Base-by-base conservation (phyloP, 2,797 vertebrate species). In the Acipenser transmontanus region DNA sequence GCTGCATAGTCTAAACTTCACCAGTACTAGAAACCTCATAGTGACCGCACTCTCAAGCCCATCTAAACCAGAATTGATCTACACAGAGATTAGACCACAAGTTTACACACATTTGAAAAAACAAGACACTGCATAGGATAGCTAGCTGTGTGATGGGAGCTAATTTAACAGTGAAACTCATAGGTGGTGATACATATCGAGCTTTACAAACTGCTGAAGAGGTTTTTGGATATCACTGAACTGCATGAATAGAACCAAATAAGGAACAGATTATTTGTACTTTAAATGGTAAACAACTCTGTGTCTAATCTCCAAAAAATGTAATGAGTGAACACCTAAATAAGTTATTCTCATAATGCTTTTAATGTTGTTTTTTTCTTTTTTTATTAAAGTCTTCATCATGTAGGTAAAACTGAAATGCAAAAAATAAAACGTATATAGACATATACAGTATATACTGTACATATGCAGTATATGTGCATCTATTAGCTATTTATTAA, bases 61-160 rank as follows among this genome's bases (percentile, higher is more conserved):
- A 66, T 47, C 63, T 59, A 61, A 64, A 70, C 65, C 64, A 63
- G 50, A 65, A 70, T 63, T 70, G 51, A 66, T 17, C 64, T 73
- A 68, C 76, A 77, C 59, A 54, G 47, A 57, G 17, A 59, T 62
- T 49, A 63, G 61, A n/a, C 8, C 47, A 13, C 67, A 63, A 60
- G 61, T 63, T 7, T 59, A 57, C 66, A 57, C 57, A 64, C 69
- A 65, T 51, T 61, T 61, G 20, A 12, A 6, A 54, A 67, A 54
- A 54, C n/a, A 7, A 54, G n/a, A 54, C 34, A 34, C 34, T 34
- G 34, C 34, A 34, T 4, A 34, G 34, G 34, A 34, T 34, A 34
- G 34, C 34, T 34, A 34, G 34, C 1, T 34, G 34, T 34, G 34
- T 34, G 34, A 34, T 34, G 34, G 34, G 34, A 34, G 34, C 34